A percentile compares a stretch with the other conserved stretches of the same genome.
Conservation (phyloP, 2,113 vertebrate species). For the Aythya baeri region DNA sequence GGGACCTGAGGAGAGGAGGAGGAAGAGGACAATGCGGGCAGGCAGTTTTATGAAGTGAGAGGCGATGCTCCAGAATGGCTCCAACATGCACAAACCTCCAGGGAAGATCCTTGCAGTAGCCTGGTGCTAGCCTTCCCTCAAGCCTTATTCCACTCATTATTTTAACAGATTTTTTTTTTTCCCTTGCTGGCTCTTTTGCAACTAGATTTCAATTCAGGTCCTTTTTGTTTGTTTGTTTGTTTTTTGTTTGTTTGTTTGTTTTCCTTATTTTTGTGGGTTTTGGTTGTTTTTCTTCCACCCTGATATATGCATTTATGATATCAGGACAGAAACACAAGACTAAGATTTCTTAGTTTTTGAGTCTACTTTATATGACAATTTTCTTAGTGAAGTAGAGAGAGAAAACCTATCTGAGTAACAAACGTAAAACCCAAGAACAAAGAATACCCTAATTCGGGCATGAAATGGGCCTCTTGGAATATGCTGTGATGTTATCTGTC, state of each 20-base stretch:
- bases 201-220: neutral
- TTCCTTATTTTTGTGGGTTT: neutral
- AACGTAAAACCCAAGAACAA: constrained; percentile 14
- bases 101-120: neutral
- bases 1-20: neutral
- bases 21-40: neutral
- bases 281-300: neutral
- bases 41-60: constrained; percentile 19
- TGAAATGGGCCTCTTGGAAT: neutral
- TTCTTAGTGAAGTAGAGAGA: neutral
- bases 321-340: neutral
- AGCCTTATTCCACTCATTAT: neutral
- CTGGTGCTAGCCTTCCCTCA: neutral
- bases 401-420: neutral
- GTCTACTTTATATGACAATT: neutral
- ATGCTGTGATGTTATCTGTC: neutral
- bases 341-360: neutral
- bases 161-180: neutral
- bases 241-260: neutral
- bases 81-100: neutral
- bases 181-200: neutral
- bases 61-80: neutral
- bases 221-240: neutral
- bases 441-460: neutral
- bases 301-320: constrained; percentile 5